phyloP scores from a whole-genome alignment of 2,113 vertebrate species.

The Dendropsophus ebraccatus region DNA sequence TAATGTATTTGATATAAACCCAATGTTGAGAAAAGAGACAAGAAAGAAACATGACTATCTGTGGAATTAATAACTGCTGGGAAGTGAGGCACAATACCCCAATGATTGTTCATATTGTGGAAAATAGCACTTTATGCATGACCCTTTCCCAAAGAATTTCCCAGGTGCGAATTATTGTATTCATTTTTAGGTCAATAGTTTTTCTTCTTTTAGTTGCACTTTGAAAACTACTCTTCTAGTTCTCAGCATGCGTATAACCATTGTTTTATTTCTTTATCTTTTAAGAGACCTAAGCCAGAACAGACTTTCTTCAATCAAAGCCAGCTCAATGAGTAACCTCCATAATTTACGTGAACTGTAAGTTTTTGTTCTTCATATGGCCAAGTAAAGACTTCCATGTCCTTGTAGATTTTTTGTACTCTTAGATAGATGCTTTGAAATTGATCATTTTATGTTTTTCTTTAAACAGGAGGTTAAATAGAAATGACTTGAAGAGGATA shows the following conservation, averaged over 20 bases:
- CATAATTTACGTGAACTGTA: slow-evolving; percentile 88
- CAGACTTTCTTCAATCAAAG: slow-evolving; percentile 84
- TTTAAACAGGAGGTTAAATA: slow-evolving; percentile 84
- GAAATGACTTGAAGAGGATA: slow-evolving; percentile 86
- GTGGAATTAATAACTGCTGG: too few relatives aligned
- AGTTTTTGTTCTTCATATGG: slow-evolving; percentile 66
- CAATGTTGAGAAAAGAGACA: too few relatives aligned
- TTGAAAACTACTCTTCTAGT: not conserved
- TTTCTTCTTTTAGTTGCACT: too few relatives aligned
- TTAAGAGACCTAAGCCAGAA: slow-evolving; percentile 94
- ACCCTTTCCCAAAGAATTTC: too few relatives aligned
- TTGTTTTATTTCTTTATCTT: slow-evolving; percentile 55
- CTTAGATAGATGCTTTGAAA: not conserved
- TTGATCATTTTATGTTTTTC: slow-evolving; percentile 49
- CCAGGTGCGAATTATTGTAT: too few relatives aligned
- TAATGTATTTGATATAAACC: too few relatives aligned
- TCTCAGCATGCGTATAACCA: not conserved
- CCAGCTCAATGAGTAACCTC: slow-evolving; percentile 81
- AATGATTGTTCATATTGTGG: too few relatives aligned
- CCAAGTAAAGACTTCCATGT: not conserved
- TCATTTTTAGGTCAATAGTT: too few relatives aligned
- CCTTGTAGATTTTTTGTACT: not conserved
- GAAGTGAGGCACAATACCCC: too few relatives aligned
- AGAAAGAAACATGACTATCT: too few relatives aligned
- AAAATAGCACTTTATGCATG: too few relatives aligned